Percentiles rank a stretch among this genome's conserved stretches.
Conservation (phyloP, 2,797 vertebrate genomes). For the Dicrostonyx torquatus region DNA sequence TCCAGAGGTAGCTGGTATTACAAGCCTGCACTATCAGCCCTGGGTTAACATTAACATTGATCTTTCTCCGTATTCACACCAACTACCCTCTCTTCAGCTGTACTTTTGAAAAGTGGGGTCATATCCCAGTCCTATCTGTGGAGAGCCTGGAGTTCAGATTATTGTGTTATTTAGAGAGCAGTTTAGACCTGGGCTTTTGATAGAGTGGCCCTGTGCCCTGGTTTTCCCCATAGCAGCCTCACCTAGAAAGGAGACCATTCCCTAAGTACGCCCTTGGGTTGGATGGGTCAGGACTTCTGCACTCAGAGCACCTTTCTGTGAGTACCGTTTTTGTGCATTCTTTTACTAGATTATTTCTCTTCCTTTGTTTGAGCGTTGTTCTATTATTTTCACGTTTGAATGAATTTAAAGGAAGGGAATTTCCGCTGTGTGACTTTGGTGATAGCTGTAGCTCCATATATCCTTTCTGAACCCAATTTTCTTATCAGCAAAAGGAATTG, state of each 20-base stretch:
- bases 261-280: neutral
- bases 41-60: neutral
- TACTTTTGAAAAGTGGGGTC: neutral
- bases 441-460: neutral
- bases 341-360: neutral
- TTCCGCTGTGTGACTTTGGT: neutral
- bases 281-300: neutral
- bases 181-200: neutral
- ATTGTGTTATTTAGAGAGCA: neutral
- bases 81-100: neutral
- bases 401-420: neutral
- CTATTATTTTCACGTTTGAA: conserved; percentile 17
- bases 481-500: conserved; percentile 29
- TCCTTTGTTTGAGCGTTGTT: conserved; percentile 14
- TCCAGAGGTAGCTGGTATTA: neutral
- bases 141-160: neutral
- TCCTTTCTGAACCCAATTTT: neutral
- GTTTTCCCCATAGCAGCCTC: neutral
- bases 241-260: no score
- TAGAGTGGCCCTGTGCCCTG: neutral
- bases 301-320: neutral
- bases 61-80: neutral
- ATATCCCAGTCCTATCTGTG: neutral
- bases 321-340: neutral
- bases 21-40: no score